A percentile compares a stretch with the other conserved stretches of the same genome.
Evolutionary conservation across 1,140 invertebrate genomes (phyloP).

Genomic region (Papilio xuthus): DNA sequence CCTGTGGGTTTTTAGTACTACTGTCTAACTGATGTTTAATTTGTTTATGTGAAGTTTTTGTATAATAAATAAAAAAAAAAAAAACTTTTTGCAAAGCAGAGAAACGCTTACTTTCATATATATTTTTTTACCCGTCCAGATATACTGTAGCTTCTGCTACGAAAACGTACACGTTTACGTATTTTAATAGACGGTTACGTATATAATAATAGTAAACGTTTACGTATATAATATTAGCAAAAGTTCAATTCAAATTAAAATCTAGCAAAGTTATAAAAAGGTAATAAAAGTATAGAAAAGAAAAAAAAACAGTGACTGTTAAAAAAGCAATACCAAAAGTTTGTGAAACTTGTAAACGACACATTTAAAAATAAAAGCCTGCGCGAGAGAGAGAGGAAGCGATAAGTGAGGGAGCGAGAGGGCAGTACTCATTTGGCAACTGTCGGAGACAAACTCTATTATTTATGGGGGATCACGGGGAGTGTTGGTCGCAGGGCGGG

Average conservation of each 20-base stretch:
- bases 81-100: no score
- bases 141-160: no score
- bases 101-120: no score
- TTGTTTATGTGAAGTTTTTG: no score
- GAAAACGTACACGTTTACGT: no score
- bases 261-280: constrained; percentile 3
- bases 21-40: no score
- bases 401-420: constrained; percentile 40
- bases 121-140: no score
- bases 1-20: no score
- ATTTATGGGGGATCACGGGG: constrained; percentile 53
- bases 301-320: constrained; percentile 14
- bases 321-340: constrained; percentile 35
- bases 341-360: constrained; percentile 36
- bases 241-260: constrained; percentile 14
- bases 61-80: no score
- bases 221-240: no score
- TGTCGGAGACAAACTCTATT: constrained; percentile 66
- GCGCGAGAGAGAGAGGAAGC: constrained; percentile 45
- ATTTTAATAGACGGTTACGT: no score
- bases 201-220: no score
- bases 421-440: constrained; percentile 60
- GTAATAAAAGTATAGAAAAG: constrained; percentile 10
- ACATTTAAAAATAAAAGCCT: constrained; percentile 42
- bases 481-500: not conserved